A percentile compares a stretch with the other conserved stretches of the same genome.
Evolutionary conservation across 2,888 invertebrate genomes (phyloP).

Genomic region (Philonicus albiceps): DNA sequence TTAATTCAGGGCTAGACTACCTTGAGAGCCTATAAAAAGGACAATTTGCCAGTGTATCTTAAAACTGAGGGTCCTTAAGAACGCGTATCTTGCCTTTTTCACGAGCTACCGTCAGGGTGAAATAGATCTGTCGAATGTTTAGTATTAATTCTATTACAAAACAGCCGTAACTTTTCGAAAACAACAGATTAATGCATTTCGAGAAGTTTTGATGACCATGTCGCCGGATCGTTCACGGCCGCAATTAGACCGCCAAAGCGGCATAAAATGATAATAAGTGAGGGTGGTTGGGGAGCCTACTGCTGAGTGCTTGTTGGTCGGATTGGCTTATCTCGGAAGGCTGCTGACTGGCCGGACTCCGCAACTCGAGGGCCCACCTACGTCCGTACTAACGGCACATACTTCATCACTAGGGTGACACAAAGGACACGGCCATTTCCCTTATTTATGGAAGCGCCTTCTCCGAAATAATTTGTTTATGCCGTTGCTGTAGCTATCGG

Average conservation of each 20-base stretch:
- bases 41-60: background rate
- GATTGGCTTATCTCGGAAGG: background rate
- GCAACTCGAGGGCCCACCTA: background rate
- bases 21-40: background rate
- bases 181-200: background rate
- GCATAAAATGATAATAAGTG: background rate
- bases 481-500: slow-evolving; percentile 16
- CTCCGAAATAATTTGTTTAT: slow-evolving; percentile 32
- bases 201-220: background rate
- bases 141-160: background rate
- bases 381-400: background rate
- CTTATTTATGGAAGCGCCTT: slow-evolving; percentile 33
- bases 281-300: background rate
- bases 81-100: background rate
- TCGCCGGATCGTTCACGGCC: background rate
- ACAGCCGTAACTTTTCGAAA: background rate
- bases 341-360: background rate
- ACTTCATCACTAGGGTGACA: background rate
- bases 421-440: background rate
- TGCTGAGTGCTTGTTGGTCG: background rate
- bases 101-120: background rate
- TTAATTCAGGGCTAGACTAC: background rate
- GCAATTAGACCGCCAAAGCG: background rate
- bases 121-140: background rate
- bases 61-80: background rate